Conservation (phyloP, 2,888 invertebrate species). For the Apamea sordens region DNA sequence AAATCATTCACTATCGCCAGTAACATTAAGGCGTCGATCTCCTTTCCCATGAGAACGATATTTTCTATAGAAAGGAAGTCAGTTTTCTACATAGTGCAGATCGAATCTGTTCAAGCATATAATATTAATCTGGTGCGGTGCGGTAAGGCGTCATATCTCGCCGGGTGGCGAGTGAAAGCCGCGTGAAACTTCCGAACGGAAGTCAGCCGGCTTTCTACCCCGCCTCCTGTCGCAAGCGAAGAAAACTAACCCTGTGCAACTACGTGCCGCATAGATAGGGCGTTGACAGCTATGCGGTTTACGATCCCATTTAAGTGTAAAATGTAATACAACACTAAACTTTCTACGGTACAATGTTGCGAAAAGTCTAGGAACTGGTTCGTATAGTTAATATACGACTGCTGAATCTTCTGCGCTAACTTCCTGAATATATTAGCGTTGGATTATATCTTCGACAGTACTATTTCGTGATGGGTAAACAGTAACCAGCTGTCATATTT, state of each 20-base stretch:
- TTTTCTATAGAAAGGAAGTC: conserved; percentile 59
- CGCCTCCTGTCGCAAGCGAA: conserved; percentile 79
- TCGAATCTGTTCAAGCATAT: conserved; percentile 74
- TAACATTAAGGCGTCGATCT: conserved; percentile 46
- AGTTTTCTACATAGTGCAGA: conserved; percentile 67
- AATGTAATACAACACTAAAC: conserved; percentile 62
- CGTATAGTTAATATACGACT: conserved; percentile 30
- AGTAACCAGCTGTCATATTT: conserved; percentile 25
- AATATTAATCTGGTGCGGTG: conserved; percentile 74
- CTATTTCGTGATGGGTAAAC: not conserved
- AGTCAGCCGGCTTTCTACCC: conserved; percentile 87
- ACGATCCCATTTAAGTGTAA: conserved; percentile 66
- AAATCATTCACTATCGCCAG: conserved; percentile 51
- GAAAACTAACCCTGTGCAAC: conserved; percentile 81
- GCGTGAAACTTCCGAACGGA: conserved; percentile 88
- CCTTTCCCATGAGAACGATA: conserved; percentile 55
- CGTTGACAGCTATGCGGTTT: conserved; percentile 67
- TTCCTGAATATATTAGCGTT: conserved; percentile 33
- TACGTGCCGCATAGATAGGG: conserved; percentile 62
- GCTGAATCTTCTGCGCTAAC: conserved; percentile 26
- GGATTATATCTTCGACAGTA: not conserved
- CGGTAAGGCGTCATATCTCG: conserved; percentile 77
- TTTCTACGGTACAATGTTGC: conserved; percentile 60
- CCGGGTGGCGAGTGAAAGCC: conserved; percentile 84
- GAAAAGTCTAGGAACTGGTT: conserved; percentile 41